phyloP scores from a whole-genome alignment of 2,113 vertebrate genomes.

The Pycnonotus jocosus region DNA sequence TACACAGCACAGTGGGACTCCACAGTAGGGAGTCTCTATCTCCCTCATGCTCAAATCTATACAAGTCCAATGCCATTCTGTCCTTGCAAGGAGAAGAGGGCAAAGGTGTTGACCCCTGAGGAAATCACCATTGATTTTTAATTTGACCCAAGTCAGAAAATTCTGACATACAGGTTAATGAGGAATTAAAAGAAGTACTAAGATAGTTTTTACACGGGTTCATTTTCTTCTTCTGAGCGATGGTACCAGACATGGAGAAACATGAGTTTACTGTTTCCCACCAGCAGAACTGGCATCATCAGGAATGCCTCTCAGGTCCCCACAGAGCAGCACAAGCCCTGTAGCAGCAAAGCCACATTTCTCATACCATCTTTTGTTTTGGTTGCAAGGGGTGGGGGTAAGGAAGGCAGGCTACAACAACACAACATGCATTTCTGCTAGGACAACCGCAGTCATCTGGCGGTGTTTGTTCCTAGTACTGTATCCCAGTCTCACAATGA shows the following conservation, averaged over 20 bases:
- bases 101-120: background rate
- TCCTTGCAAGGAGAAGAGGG: background rate
- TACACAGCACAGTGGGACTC: background rate
- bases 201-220: background rate
- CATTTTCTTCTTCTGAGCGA: background rate
- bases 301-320: background rate
- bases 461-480: background rate
- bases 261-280: background rate
- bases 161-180: background rate
- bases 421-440: rapidly evolving
- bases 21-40: background rate
- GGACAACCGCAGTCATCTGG: background rate
- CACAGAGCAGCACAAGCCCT: background rate
- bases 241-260: rapidly evolving
- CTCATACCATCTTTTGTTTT: background rate
- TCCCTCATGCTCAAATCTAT: background rate
- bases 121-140: background rate
- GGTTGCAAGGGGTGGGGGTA: background rate
- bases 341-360: background rate
- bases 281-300: background rate
- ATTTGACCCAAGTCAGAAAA: background rate
- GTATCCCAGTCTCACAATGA: rapidly evolving
- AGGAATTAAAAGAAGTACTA: background rate
- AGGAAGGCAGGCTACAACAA: background rate
- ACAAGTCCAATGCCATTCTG: background rate